Evolutionary conservation across 2,797 vertebrate species (phyloP), one percentile per base, ranked within the genome.

Genomic region (Scleropages formosus): DNA sequence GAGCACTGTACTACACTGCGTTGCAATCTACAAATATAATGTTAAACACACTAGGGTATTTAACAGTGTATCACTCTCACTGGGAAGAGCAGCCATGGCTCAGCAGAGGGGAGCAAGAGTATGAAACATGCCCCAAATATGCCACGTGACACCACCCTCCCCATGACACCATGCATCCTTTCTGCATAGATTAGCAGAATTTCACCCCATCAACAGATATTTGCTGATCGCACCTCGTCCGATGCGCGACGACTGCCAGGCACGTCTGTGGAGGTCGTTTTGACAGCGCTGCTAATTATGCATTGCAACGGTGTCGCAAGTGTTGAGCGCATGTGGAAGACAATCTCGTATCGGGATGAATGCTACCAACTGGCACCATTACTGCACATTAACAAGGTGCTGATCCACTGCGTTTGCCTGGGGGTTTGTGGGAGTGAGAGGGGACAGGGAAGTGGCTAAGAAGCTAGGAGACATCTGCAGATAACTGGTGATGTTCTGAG

Each of bases 231-330:
- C 20, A 39, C 47, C 51, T 13, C 53, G 61, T 74, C 47, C 47
- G 58, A 10, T 6, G 24, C 16, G 15, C 51, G 51, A 58, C 26
- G 18, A 46, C 15, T 20, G 56, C 64, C 7, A 13, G 59, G 73
- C 73, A 12, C 27, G 11, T 31, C 49, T 24, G 26, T 9, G 39
- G n/a, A 15, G 47, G 31, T 53, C 16, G 2, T 58, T 13, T 49
- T 9, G 18, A 16, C 7, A 16, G 27, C 46, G 24, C n/a, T 16
- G 56, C 16, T 68, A 75, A 75, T 68, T 75, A 59, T 26, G 64
- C 31, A 60, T 11, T 22, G 11, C 11, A 15, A 15, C 8, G 64
- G n/a, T 11, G 39, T 26, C 39, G 18, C 49, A 65, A 64, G 16
- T 39, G 51, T 22, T 0, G n/a, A 74, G 8, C 4, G 11, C 47